Conservation (phyloP, 1,140 invertebrate species). For the Littorina saxatilis region DNA sequence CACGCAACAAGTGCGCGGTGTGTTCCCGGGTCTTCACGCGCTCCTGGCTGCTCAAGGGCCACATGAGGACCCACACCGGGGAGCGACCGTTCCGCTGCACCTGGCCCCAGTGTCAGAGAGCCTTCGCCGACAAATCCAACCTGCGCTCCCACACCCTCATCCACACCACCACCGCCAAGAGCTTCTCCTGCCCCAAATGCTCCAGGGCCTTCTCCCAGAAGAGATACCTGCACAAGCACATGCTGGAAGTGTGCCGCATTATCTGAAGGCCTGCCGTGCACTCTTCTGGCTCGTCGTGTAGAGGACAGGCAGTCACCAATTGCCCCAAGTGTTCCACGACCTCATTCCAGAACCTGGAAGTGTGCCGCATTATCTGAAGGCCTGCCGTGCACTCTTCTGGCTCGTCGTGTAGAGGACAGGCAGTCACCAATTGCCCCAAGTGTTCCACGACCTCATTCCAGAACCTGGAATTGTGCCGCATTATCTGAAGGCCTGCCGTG, state of each 20-base stretch:
- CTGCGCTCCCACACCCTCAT: conserved; percentile 99
- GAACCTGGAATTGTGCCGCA: not conserved
- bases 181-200: conserved; percentile 92
- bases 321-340: not conserved
- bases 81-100: conserved; percentile 97
- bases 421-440: not conserved
- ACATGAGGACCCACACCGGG: conserved; percentile 96
- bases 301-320: not conserved
- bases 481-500: no score
- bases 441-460: not conserved
- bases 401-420: not conserved
- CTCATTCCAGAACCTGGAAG: not conserved
- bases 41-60: conserved; percentile 97
- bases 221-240: conserved; percentile 84
- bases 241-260: conserved; percentile 80
- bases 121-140: conserved; percentile 92
- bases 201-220: conserved; percentile 86
- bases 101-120: conserved; percentile 89
- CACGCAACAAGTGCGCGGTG: conserved; percentile 87
- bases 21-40: conserved; percentile 97
- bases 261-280: no score
- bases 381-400: not conserved
- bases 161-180: conserved; percentile 94
- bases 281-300: not conserved
- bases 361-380: not conserved